Evolutionary conservation across 1,140 invertebrate genomes (phyloP).

Genomic region (Scaptomyza pallida): DNA sequence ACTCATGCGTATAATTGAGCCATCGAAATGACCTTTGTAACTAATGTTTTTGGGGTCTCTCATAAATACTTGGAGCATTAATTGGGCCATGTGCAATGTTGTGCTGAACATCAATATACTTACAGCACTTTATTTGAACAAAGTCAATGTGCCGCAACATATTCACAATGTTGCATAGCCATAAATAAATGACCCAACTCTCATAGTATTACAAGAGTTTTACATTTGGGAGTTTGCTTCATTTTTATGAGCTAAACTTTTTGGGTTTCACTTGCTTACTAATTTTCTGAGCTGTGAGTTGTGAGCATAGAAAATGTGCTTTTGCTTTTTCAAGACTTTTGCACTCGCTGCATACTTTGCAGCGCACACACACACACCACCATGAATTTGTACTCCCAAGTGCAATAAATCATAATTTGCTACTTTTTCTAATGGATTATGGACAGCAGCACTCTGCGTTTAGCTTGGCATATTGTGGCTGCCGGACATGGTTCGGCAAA

Average conservation of each 20-base stretch:
- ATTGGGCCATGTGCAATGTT: slow-evolving; percentile 53
- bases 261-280: background rate
- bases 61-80: slow-evolving; percentile 69
- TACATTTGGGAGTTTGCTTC: slow-evolving; percentile 58
- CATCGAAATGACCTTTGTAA: slow-evolving; percentile 56
- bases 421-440: slow-evolving; percentile 81
- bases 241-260: slow-evolving; percentile 3
- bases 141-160: slow-evolving; percentile 48
- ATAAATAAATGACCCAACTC: slow-evolving; percentile 42
- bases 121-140: slow-evolving; percentile 46
- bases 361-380: slow-evolving; percentile 59
- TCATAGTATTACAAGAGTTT: slow-evolving; percentile 71
- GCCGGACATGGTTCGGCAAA: slow-evolving; percentile 44
- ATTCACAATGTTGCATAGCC: slow-evolving; percentile 42
- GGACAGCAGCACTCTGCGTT: slow-evolving; percentile 46
- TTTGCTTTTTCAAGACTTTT: slow-evolving; percentile 21
- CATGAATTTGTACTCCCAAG: slow-evolving; percentile 63
- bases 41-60: slow-evolving; percentile 23
- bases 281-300: slow-evolving; percentile 24
- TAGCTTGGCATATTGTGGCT: slow-evolving; percentile 58
- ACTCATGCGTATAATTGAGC: slow-evolving; percentile 73
- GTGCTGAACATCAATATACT: too few species aligned
- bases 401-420: slow-evolving; percentile 82
- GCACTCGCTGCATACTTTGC: slow-evolving; percentile 51
- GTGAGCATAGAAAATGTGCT: slow-evolving; percentile 30